Conservation (phyloP, 2,797 vertebrate species). For the Chiroxiphia lanceolata region DNA sequence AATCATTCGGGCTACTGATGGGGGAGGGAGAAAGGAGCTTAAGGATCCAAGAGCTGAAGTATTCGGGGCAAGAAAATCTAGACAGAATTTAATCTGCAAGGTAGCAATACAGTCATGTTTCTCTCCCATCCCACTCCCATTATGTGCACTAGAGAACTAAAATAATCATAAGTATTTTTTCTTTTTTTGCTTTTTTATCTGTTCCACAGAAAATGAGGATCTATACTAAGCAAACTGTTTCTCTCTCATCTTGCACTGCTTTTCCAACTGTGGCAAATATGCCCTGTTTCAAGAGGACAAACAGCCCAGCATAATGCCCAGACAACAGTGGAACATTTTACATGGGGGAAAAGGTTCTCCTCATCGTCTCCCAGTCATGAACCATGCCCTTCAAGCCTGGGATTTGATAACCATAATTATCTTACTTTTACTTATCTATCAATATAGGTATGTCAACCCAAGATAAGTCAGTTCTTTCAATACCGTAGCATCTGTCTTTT, state of each 20-base stretch:
- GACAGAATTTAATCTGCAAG: not conserved
- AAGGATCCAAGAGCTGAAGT: not conserved
- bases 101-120: not conserved
- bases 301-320: not conserved
- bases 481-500: not conserved
- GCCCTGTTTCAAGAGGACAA: not conserved
- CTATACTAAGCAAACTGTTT: not conserved
- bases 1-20: not conserved
- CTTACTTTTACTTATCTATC: not conserved
- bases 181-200: not conserved
- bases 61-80: not conserved
- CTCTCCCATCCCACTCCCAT: not conserved
- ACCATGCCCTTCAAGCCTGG: not conserved
- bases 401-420: not conserved
- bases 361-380: not conserved
- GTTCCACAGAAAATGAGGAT: not conserved
- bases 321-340: not conserved
- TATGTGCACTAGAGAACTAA: not conserved
- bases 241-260: not conserved
- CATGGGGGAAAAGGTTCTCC: not conserved
- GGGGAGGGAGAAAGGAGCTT: slow-evolving; percentile 43
- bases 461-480: not conserved
- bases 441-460: not conserved
- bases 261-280: not conserved
- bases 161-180: not conserved